Conservation (phyloP, 2,888 invertebrate species). For the Gastracanthus pulcherrimus region DNA sequence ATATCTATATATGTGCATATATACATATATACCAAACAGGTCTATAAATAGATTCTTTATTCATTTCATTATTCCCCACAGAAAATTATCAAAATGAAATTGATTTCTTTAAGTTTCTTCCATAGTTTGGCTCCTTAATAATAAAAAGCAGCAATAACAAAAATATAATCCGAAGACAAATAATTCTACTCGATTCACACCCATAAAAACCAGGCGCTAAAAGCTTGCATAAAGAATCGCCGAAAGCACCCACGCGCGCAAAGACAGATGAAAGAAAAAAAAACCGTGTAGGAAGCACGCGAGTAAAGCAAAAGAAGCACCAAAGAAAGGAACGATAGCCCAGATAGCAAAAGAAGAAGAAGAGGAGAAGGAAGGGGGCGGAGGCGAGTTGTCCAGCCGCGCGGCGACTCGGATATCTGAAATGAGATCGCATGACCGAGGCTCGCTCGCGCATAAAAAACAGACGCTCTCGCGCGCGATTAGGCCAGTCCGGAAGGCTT, state of each 20-base stretch:
- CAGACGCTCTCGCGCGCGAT: slow-evolving; percentile 30
- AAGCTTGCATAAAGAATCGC: no score
- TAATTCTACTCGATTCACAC: no score
- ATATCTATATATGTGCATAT: no score
- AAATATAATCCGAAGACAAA: neutral
- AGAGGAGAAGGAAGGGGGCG: neutral
- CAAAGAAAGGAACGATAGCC: slow-evolving; percentile 14
- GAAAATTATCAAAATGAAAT: no score
- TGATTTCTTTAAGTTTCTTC: no score
- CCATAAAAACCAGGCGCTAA: neutral
- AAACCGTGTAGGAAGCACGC: no score
- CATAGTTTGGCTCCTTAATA: no score
- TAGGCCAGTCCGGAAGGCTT: slow-evolving; percentile 32
- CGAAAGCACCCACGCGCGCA: neutral
- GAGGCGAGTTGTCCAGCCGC: slow-evolving; percentile 42
- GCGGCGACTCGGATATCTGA: slow-evolving; percentile 59
- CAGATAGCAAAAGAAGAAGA: slow-evolving; percentile 7
- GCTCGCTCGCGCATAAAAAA: slow-evolving; percentile 40
- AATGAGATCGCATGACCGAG: slow-evolving; percentile 62
- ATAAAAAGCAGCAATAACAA: no score
- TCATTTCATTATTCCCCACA: no score
- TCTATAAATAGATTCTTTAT: no score
- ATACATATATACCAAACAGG: no score
- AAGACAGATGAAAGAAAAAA: no score
- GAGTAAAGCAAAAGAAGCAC: slow-evolving; percentile 22